phyloP scores from a whole-genome alignment of 1,140 invertebrate genomes.

The Probaryconus sp. region DNA sequence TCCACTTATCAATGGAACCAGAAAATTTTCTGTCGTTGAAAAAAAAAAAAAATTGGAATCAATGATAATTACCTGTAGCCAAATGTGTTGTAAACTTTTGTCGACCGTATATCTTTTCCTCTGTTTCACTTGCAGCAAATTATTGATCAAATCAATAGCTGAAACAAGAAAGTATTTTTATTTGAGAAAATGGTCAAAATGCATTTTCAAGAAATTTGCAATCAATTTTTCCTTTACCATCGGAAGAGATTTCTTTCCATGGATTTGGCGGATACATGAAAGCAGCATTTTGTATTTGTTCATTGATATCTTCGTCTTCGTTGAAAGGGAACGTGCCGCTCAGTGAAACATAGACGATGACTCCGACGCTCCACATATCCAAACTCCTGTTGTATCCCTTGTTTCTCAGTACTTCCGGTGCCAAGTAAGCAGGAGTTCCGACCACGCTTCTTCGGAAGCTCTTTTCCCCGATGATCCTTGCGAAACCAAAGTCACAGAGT shows the following conservation, averaged over 20 bases:
- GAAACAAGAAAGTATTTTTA: conserved; percentile 60
- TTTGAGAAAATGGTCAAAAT: conserved; percentile 8
- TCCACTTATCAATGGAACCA: conserved; percentile 18
- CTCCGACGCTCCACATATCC: conserved; percentile 99
- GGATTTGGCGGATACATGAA: conserved; percentile 99
- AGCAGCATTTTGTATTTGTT: conserved; percentile 99
- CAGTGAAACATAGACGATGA: conserved; percentile 97
- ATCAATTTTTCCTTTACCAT: too few relatives aligned
- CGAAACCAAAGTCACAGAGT: conserved; percentile 99
- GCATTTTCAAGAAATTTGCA: too few relatives aligned
- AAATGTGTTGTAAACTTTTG: conserved; percentile 95
- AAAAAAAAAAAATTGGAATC: too few relatives aligned
- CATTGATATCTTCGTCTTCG: conserved; percentile 99
- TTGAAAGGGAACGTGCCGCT: conserved; percentile 99
- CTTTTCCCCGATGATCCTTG: conserved; percentile 98
- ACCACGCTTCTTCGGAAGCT: conserved; percentile 98
- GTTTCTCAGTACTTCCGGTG: conserved; percentile 98
- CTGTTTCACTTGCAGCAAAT: conserved; percentile 98
- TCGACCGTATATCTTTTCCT: conserved; percentile 97
- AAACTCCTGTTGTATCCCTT: conserved; percentile 99
- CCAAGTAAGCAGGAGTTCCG: conserved; percentile 98
- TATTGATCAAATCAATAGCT: conserved; percentile 99
- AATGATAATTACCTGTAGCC: conserved; percentile 88
- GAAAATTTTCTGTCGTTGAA: neutral
- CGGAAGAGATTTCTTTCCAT: conserved; percentile 98